phyloP scores from a whole-genome alignment of 2,113 vertebrate species.

The Toxotes jaculatrix region DNA sequence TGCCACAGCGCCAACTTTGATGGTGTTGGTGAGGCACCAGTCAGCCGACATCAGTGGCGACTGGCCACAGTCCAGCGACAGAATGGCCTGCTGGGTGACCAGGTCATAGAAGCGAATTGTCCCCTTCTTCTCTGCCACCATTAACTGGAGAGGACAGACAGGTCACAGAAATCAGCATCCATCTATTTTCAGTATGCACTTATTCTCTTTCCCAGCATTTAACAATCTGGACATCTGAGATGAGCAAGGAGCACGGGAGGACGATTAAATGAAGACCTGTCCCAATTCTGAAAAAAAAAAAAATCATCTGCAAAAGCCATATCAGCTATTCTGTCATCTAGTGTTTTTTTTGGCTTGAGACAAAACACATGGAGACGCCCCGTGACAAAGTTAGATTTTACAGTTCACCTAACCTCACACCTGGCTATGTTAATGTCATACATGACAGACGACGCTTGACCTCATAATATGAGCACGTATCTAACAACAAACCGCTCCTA shows the following conservation, averaged over 20 bases:
- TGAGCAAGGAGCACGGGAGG: no score
- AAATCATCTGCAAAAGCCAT: background rate
- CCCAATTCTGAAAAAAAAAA: background rate
- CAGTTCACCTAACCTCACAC: background rate
- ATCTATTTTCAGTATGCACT: background rate
- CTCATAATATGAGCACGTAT: background rate
- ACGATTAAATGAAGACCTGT: no score
- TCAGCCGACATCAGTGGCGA: conserved; percentile 93
- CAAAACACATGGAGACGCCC: no score
- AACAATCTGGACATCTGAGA: background rate
- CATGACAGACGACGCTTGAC: background rate
- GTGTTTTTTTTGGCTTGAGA: no score
- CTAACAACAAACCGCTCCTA: conserved; percentile 57
- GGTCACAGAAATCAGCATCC: background rate
- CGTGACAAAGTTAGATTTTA: background rate
- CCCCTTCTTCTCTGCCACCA: conserved; percentile 97
- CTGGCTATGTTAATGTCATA: background rate
- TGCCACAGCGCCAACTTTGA: conserved; percentile 96
- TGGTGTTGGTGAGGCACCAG: conserved; percentile 95
- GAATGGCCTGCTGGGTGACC: conserved; percentile 92
- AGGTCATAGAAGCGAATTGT: conserved; percentile 95
- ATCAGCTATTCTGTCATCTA: background rate
- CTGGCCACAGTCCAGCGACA: conserved; percentile 94
- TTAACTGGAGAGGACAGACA: conserved; percentile 84
- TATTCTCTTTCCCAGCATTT: background rate